Percentiles rank a stretch among this genome's conserved stretches.
These are phyloP conservation scores for Oxyruncus cristatus DNA, from an alignment of 2,113 vertebrate genomes.

Conservation along the genomic window DNA sequence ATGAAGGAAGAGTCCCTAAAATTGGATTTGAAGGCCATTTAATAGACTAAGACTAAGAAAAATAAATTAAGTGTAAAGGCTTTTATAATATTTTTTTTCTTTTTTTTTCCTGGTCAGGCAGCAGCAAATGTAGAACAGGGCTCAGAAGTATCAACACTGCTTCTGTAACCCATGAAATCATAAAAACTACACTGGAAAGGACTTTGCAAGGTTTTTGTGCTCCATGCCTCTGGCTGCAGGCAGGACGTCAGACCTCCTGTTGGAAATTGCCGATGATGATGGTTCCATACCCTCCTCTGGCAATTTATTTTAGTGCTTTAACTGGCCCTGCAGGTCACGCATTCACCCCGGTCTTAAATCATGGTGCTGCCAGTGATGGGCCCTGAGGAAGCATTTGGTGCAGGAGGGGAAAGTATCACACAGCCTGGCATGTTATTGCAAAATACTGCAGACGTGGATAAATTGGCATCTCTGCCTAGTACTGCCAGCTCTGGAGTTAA, in stretches of 20 bases:
- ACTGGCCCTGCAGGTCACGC: not conserved
- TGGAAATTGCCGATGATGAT: not conserved
- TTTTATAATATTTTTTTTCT: not conserved
- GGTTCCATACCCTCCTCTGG: not conserved
- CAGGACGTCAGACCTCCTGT: not conserved
- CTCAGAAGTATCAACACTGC: not conserved
- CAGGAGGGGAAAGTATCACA: not conserved
- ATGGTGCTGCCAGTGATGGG: accelerated
- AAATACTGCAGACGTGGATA: not conserved
- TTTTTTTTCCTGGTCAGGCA: not conserved
- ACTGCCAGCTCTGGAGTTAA: not conserved
- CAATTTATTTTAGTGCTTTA: constrained; percentile 27
- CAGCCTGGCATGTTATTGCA: not conserved
- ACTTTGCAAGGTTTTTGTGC: not conserved
- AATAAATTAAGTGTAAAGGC: not conserved
- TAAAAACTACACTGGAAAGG: not conserved
- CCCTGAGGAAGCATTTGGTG: not conserved
- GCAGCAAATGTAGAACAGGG: not conserved
- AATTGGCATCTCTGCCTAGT: not conserved
- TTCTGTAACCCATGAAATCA: not conserved
- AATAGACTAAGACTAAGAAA: not conserved
- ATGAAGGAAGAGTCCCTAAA: not conserved
- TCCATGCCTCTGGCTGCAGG: not conserved
- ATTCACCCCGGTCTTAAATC: constrained; percentile 8
- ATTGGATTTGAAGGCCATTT: not conserved